phyloP scores from a whole-genome alignment of 2,888 invertebrate species.

The Clitarchus hookeri region DNA sequence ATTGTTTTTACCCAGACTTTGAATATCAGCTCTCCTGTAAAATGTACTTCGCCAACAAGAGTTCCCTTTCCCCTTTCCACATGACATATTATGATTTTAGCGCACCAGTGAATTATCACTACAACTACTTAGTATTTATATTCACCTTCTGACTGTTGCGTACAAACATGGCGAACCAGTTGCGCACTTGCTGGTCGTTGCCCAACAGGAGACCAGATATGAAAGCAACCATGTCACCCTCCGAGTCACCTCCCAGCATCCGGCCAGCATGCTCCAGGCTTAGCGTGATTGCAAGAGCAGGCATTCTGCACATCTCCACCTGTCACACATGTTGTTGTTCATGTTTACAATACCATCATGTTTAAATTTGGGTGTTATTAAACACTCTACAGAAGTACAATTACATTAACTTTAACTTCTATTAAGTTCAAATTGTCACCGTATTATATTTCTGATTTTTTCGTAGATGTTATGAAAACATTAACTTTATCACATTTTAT shows the following conservation, averaged over 20 bases:
- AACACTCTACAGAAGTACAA: no score
- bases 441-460: no score
- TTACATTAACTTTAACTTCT: no score
- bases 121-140: neutral
- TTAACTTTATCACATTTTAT: no score
- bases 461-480: no score
- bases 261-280: constrained; percentile 63
- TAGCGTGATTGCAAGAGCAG: constrained; percentile 82
- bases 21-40: no score
- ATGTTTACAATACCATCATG: no score
- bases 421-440: no score
- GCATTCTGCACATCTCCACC: constrained; percentile 85
- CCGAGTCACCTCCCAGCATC: constrained; percentile 48
- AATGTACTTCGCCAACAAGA: no score
- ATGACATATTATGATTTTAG: neutral
- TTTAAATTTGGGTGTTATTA: no score
- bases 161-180: constrained; percentile 92
- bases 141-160: constrained; percentile 77
- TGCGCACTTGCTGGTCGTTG: constrained; percentile 84
- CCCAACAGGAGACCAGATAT: constrained; percentile 88
- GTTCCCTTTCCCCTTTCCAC: no score
- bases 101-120: neutral
- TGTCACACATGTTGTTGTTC: constrained; percentile 42
- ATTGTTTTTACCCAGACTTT: neutral
- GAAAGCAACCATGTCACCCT: constrained; percentile 73